Percentiles rank a stretch among this genome's conserved stretches.
These are phyloP conservation scores for Cryptus viduatorius DNA, from an alignment of 2,888 invertebrate genomes.

Conservation along the genomic window DNA sequence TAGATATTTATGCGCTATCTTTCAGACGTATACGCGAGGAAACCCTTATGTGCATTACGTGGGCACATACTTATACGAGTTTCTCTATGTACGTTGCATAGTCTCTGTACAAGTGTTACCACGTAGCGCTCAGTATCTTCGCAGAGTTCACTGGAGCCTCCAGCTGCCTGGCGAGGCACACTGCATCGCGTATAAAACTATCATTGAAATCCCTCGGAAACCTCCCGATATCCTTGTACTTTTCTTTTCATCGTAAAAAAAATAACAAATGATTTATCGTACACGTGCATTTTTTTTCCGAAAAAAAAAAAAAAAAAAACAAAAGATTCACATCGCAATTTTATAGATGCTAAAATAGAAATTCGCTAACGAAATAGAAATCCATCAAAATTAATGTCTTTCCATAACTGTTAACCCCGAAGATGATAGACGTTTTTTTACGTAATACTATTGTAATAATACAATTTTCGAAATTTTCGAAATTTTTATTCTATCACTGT, in stretches of 20 bases:
- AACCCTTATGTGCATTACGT: slow-evolving; percentile 40
- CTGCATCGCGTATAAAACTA: neutral
- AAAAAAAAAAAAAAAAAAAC: neutral
- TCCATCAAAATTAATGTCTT: too few relatives aligned
- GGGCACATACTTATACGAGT: slow-evolving; percentile 16
- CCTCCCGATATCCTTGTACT: slow-evolving; percentile 19
- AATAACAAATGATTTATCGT: neutral
- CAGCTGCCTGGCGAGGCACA: slow-evolving; percentile 23
- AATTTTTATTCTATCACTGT: too few relatives aligned
- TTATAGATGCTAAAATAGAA: too few relatives aligned
- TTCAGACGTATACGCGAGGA: slow-evolving; percentile 72
- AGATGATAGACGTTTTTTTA: too few relatives aligned
- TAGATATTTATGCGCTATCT: slow-evolving; percentile 79
- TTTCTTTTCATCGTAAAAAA: neutral
- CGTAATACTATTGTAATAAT: neutral
- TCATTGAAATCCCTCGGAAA: slow-evolving; percentile 39
- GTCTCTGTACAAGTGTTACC: slow-evolving; percentile 1
- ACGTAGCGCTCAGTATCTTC: slow-evolving; percentile 17
- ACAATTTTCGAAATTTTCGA: neutral
- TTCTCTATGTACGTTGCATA: neutral
- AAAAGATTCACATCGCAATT: too few relatives aligned
- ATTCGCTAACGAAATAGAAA: too few relatives aligned
- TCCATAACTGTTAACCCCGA: too few relatives aligned
- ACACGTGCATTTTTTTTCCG: neutral
- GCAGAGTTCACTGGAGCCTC: slow-evolving; percentile 36